phyloP scores from a whole-genome alignment of 2,797 vertebrate species.

The Catharus ustulatus region DNA sequence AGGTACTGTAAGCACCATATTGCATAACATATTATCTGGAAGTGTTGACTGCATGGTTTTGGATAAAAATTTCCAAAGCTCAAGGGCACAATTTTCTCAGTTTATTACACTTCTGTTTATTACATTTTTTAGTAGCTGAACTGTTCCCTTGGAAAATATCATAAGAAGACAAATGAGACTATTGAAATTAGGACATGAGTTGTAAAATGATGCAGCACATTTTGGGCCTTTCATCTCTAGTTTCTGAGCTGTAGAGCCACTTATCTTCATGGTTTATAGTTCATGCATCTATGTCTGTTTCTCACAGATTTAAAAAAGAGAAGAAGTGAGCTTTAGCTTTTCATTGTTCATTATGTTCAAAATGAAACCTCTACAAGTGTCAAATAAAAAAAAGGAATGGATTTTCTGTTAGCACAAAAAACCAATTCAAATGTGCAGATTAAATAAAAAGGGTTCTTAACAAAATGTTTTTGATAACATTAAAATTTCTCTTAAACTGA shows the following conservation, averaged over 20 bases:
- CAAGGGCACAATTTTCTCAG: neutral
- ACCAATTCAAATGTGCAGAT: neutral
- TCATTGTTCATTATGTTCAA: neutral
- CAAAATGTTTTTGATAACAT: neutral
- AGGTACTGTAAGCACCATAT: neutral
- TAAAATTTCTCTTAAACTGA: neutral
- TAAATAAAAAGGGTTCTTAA: neutral
- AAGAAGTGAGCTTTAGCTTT: neutral
- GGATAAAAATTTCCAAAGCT: neutral
- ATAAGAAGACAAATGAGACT: neutral
- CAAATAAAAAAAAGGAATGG: neutral
- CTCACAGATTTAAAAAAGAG: neutral
- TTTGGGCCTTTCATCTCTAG: neutral
- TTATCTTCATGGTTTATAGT: neutral
- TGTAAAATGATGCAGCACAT: neutral
- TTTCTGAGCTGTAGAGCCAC: neutral
- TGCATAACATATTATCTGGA: neutral
- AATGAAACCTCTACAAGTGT: neutral
- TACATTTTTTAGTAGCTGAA: neutral
- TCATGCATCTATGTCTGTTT: neutral
- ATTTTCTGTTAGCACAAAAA: neutral
- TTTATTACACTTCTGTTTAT: neutral
- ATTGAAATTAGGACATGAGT: neutral
- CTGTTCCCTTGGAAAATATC: neutral
- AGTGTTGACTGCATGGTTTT: neutral